A percentile compares a stretch with the other conserved stretches of the same genome.
phyloP scores from a whole-genome alignment of 2,113 vertebrate genomes.

The Oncorhynchus keta region DNA sequence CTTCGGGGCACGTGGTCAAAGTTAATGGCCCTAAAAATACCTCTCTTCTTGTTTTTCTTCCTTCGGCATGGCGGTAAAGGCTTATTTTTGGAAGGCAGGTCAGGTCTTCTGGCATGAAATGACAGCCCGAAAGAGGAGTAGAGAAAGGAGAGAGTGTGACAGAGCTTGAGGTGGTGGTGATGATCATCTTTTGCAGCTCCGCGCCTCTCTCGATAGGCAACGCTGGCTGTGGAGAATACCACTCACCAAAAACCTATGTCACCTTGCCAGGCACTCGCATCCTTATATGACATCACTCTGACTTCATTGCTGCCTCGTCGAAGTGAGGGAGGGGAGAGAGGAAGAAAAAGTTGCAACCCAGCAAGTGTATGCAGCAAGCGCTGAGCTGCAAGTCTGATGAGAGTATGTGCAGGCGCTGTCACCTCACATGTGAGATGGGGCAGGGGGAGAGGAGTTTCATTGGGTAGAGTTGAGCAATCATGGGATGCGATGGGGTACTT shows the following conservation, averaged over 20 bases:
- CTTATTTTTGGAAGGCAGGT: constrained; percentile 92
- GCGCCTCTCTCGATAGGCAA: constrained; percentile 58
- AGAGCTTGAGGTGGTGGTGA: constrained; percentile 73
- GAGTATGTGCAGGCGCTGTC: constrained; percentile 55
- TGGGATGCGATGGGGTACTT: constrained; percentile 75
- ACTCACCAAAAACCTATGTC: constrained; percentile 81
- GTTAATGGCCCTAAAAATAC: constrained; percentile 95
- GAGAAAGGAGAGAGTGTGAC: constrained; percentile 74
- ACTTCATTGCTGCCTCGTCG: constrained; percentile 74
- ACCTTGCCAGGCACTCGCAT: constrained; percentile 78
- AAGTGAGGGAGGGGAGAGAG: constrained; percentile 38
- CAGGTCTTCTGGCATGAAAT: constrained; percentile 87
- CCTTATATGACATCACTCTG: constrained; percentile 83
- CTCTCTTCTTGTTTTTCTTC: constrained; percentile 86
- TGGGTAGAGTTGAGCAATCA: constrained; percentile 72
- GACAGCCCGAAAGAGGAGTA: constrained; percentile 78
- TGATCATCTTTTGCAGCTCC: constrained; percentile 86
- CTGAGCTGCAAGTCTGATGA: constrained; percentile 60
- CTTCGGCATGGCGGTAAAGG: constrained; percentile 88
- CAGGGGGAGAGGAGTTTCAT: constrained; percentile 64
- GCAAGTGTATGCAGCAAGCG: constrained; percentile 63
- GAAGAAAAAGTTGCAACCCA: constrained; percentile 62
- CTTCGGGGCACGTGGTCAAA: constrained; percentile 92
- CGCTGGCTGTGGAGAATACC: constrained; percentile 69
- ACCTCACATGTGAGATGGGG: constrained; percentile 68